phyloP scores from a whole-genome alignment of 1,140 invertebrate species.

The Drosophila trapezifrons region DNA sequence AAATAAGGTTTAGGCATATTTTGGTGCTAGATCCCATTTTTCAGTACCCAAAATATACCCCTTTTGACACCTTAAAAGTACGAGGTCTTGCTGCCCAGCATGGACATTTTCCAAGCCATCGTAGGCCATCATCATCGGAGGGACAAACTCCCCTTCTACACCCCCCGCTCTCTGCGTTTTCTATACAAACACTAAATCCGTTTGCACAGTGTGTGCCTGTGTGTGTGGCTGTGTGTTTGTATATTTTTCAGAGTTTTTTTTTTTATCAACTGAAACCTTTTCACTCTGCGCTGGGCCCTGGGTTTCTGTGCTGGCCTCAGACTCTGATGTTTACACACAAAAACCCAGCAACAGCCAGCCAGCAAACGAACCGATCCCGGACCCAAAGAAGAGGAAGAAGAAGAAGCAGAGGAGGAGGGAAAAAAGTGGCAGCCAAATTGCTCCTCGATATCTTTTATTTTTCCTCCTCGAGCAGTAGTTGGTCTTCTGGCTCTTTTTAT shows the following conservation, averaged over 20 bases:
- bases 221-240: constrained; percentile 58
- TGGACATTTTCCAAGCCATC: constrained; percentile 38
- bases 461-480: constrained; percentile 65
- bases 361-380: constrained; percentile 49
- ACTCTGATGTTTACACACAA: constrained; percentile 70
- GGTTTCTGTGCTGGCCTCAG: constrained; percentile 46
- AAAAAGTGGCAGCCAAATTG: constrained; percentile 80
- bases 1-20: too few species aligned
- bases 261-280: constrained; percentile 78
- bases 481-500: constrained; percentile 53
- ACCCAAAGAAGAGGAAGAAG: constrained; percentile 17
- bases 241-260: constrained; percentile 54
- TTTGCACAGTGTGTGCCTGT: constrained; percentile 57
- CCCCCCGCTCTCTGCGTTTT: constrained; percentile 44
- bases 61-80: not conserved
- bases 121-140: constrained; percentile 34
- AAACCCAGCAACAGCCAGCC: constrained; percentile 39
- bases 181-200: constrained; percentile 77
- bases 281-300: constrained; percentile 48
- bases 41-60: constrained; percentile 8
- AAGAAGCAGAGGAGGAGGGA: constrained; percentile 28
- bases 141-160: constrained; percentile 51
- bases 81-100: too few species aligned
- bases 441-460: constrained; percentile 82
- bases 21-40: too few species aligned